A percentile compares a stretch with the other conserved stretches of the same genome.
phyloP scores from a whole-genome alignment of 1,140 invertebrate genomes.

The Tetragnatha versicolor region DNA sequence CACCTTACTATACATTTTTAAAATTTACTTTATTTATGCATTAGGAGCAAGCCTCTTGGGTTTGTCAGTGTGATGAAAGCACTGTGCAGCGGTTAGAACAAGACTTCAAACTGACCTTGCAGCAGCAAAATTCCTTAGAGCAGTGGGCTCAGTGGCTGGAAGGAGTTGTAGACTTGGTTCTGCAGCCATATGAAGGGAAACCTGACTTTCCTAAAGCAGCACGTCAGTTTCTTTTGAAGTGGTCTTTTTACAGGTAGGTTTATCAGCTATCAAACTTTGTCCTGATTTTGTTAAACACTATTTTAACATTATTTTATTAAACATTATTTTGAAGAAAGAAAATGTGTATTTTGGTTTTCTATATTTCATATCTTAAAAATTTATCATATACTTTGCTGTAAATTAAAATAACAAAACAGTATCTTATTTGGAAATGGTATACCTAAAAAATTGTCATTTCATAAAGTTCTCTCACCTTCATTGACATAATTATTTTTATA shows the following conservation, averaged over 20 bases:
- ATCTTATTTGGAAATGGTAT: too few relatives aligned
- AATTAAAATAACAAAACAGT: too few relatives aligned
- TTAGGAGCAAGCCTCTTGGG: constrained; percentile 89
- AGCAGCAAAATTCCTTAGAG: constrained; percentile 92
- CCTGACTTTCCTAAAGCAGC: constrained; percentile 83
- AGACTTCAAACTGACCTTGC: constrained; percentile 93
- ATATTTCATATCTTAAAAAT: not conserved
- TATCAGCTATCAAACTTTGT: too few relatives aligned
- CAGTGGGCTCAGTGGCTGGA: constrained; percentile 98
- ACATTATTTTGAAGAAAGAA: too few relatives aligned
- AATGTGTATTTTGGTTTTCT: not conserved
- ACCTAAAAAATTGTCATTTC: too few relatives aligned
- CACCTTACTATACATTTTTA: not conserved
- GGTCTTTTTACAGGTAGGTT: constrained; percentile 94
- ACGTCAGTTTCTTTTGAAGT: constrained; percentile 92
- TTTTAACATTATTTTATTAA: too few relatives aligned
- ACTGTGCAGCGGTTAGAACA: constrained; percentile 87
- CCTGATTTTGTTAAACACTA: too few relatives aligned
- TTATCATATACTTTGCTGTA: not conserved
- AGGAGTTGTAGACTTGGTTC: constrained; percentile 82
- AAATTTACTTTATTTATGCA: not conserved
- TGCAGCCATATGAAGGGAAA: constrained; percentile 86
- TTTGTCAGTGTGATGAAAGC: constrained; percentile 90
- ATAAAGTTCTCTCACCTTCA: too few relatives aligned
- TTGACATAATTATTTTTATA: too few relatives aligned